These are phyloP conservation scores for Acrobasis consociella DNA, from an alignment of 2,888 invertebrate genomes.

Conservation along the genomic window DNA sequence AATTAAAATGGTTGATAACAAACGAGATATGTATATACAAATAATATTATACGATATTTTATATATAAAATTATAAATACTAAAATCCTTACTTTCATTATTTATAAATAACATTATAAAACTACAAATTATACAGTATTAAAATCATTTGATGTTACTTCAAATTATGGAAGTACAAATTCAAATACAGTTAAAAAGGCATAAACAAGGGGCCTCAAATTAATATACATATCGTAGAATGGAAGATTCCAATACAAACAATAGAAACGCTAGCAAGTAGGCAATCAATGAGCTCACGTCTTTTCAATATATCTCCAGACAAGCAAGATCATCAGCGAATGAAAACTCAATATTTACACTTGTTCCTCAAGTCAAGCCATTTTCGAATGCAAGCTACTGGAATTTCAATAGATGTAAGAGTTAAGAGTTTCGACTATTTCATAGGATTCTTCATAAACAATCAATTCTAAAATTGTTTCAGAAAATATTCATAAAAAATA, in stretches of 20 bases:
- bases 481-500: neutral
- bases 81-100: conserved; percentile 44
- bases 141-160: conserved; percentile 14
- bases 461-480: neutral
- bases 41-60: conserved; percentile 41
- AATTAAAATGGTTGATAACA: conserved; percentile 37
- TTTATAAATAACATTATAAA: conserved; percentile 41
- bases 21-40: conserved; percentile 39
- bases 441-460: neutral
- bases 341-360: no score
- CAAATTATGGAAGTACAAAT: conserved; percentile 14
- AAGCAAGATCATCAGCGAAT: neutral
- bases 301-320: neutral
- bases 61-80: conserved; percentile 43
- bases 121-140: conserved; percentile 32
- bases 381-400: no score
- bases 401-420: neutral
- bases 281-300: neutral
- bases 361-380: no score
- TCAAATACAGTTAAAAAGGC: conserved; percentile 13
- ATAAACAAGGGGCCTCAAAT: neutral
- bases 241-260: conserved; percentile 9
- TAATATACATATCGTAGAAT: neutral
- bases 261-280: conserved; percentile 4
- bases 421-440: conserved; percentile 20